Evolutionary conservation across 2,113 vertebrate genomes (phyloP).

Genomic region (Rhea pennata): DNA sequence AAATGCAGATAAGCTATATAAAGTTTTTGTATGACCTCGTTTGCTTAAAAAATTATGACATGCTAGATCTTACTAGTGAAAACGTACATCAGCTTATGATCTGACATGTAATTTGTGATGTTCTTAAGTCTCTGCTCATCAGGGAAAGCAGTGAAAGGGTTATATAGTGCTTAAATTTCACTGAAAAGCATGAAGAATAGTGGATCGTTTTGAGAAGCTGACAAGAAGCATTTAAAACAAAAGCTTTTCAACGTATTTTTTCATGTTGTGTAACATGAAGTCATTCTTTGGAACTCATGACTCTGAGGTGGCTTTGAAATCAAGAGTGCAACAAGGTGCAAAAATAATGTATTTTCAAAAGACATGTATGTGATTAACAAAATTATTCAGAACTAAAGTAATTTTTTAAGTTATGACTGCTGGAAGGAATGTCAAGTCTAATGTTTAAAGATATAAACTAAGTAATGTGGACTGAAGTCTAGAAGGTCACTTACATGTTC

Average conservation of each 20-base stretch:
- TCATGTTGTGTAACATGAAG: conserved; percentile 8
- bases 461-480: background rate
- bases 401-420: background rate
- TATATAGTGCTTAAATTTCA: background rate
- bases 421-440: background rate
- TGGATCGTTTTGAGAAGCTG: background rate
- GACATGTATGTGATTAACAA: background rate
- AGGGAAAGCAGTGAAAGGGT: background rate
- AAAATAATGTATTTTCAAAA: background rate
- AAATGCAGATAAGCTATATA: background rate
- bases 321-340: background rate
- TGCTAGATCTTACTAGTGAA: background rate
- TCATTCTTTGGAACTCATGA: conserved; percentile 1
- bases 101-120: background rate
- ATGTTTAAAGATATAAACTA: background rate
- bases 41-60: background rate
- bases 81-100: background rate
- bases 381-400: background rate
- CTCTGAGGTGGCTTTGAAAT: background rate
- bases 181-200: conserved; percentile 24
- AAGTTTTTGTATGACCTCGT: background rate
- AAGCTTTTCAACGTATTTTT: background rate
- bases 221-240: conserved; percentile 41
- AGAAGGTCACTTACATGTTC: background rate
- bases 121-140: background rate